These are phyloP conservation scores for Calliopum simillimum DNA, from an alignment of 2,888 invertebrate species.

Conservation along the genomic window DNA sequence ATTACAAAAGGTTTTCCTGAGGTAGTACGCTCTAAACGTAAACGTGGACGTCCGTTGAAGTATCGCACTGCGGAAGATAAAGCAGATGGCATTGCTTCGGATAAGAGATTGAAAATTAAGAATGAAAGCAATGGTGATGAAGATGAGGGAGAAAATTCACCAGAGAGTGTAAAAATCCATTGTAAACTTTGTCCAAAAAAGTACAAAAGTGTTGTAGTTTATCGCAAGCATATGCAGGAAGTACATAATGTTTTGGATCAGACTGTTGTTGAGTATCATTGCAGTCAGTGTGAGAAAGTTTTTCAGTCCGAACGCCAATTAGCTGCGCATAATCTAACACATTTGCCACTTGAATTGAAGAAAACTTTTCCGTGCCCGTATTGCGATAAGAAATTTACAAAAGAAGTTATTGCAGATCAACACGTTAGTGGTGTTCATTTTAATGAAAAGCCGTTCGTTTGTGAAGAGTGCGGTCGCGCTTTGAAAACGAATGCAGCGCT, in stretches of 20 bases:
- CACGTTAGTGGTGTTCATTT: conserved; percentile 60
- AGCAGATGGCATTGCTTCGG: background rate
- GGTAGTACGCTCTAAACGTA: background rate
- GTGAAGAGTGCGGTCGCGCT: conserved; percentile 68
- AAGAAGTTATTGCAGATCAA: conserved; percentile 52
- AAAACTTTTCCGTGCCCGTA: conserved; percentile 52
- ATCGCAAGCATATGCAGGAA: conserved; percentile 48
- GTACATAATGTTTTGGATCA: conserved; percentile 44
- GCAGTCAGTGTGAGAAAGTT: conserved; percentile 46
- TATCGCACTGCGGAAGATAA: background rate
- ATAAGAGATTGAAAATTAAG: background rate
- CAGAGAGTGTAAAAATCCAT: conserved; percentile 31
- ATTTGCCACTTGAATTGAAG: conserved; percentile 52
- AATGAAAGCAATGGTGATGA: background rate
- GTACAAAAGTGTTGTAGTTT: conserved; percentile 47
- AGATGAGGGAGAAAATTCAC: background rate
- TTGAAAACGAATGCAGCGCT: conserved; percentile 68
- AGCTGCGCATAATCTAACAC: conserved; percentile 47
- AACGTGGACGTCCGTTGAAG: conserved; percentile 24
- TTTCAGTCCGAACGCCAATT: conserved; percentile 46
- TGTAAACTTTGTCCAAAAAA: conserved; percentile 44
- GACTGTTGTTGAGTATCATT: conserved; percentile 43
- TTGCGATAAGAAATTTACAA: conserved; percentile 51
- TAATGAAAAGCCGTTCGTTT: conserved; percentile 66
- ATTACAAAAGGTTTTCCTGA: background rate